phyloP scores from a whole-genome alignment of 2,113 vertebrate species.

The Ondatra zibethicus region DNA sequence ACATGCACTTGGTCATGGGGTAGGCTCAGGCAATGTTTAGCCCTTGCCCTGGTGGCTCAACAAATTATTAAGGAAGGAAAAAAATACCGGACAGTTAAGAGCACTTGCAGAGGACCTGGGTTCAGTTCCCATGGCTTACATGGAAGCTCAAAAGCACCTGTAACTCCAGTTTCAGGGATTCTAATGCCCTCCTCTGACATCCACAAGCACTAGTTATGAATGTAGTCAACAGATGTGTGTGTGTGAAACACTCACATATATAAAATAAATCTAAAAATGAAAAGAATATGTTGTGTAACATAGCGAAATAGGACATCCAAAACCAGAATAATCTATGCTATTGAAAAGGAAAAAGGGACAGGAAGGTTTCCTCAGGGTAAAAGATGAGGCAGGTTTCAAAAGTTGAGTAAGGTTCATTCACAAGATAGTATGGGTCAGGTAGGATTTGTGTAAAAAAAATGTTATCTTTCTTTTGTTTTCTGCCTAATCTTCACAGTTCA shows the following conservation, averaged over 20 bases:
- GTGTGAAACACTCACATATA: background rate
- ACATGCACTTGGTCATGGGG: background rate
- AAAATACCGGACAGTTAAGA: background rate
- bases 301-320: background rate
- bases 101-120: background rate
- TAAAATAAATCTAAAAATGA: background rate
- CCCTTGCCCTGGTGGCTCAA: background rate
- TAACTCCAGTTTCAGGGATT: background rate
- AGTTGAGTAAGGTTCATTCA: slow-evolving; percentile 1
- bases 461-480: background rate
- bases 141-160: background rate
- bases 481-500: background rate
- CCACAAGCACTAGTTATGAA: background rate
- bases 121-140: background rate
- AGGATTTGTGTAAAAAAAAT: background rate
- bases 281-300: background rate
- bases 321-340: background rate
- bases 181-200: background rate
- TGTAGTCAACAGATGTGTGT: background rate
- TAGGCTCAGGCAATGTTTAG: background rate
- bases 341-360: background rate
- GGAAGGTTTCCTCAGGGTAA: background rate
- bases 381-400: background rate
- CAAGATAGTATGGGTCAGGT: background rate
- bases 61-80: background rate